Conservation (phyloP, 64 coral and sea anemone species). For the Orbicella faveolata region DNA sequence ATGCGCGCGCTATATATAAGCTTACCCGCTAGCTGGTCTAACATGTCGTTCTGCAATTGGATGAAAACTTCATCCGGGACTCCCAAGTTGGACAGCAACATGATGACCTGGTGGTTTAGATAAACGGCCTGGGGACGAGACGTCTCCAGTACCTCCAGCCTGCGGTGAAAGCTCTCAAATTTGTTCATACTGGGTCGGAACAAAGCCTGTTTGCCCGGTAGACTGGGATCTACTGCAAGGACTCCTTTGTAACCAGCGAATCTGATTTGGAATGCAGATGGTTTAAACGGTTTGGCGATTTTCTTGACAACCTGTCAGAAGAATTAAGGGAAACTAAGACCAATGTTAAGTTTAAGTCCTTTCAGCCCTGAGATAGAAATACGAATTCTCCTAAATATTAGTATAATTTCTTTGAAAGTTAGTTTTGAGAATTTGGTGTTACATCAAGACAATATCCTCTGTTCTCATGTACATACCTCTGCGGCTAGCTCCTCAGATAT, state of each 20-base stretch:
- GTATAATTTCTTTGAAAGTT: too few species aligned
- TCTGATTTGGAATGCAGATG: conserved; percentile 95
- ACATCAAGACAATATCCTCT: too few species aligned
- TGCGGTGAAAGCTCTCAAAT: conserved; percentile 76
- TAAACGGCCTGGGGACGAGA: conserved; percentile 94
- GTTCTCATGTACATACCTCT: conserved; percentile 28
- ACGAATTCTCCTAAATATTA: too few species aligned
- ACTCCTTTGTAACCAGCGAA: conserved; percentile 97
- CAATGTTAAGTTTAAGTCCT: too few species aligned
- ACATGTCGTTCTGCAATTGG: conserved; percentile 62
- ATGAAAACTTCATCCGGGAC: conserved; percentile 87
- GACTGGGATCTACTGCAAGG: conserved; percentile 69
- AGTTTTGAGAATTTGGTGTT: too few species aligned
- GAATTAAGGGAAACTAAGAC: too few species aligned
- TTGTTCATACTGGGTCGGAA: conserved; percentile 87
- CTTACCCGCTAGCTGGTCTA: conserved; percentile 85
- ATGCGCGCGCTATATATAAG: too few species aligned
- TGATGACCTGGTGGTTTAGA: conserved; percentile 94
- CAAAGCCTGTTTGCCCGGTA: conserved; percentile 56
- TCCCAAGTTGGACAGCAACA: conserved; percentile 92
- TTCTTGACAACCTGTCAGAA: conserved; percentile 58
- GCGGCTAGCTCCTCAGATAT: conserved; percentile 72
- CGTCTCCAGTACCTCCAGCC: conserved; percentile 88
- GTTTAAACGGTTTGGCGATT: conserved; percentile 72
- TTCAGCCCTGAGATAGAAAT: too few species aligned